Conservation (phyloP, 1,140 invertebrate genomes). For the Drosophila orena region DNA sequence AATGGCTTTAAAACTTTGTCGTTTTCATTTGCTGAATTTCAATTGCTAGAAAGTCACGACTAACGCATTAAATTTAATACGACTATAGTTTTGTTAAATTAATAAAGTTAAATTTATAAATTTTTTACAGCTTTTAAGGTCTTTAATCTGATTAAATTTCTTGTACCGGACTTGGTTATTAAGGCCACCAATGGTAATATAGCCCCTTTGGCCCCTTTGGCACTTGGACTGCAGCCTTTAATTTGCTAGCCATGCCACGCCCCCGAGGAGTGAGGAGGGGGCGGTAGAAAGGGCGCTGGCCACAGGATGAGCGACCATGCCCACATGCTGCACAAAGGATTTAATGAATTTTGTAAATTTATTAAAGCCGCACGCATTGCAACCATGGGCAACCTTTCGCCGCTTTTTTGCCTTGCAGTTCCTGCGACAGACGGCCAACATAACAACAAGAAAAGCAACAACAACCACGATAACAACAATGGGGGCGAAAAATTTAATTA, state of each 20-base stretch:
- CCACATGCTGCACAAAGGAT: conserved; percentile 58
- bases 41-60: neutral
- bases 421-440: conserved; percentile 25
- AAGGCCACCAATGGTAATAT: conserved; percentile 44
- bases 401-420: conserved; percentile 28
- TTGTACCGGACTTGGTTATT: conserved; percentile 22
- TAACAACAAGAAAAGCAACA: conserved; percentile 5
- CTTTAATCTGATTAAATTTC: conserved; percentile 17
- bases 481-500: conserved; percentile 74
- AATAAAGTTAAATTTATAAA: too few relatives aligned
- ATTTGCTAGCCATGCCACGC: conserved; percentile 32
- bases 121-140: neutral
- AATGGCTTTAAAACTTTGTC: too few relatives aligned
- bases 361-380: conserved; percentile 70
- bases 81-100: too few relatives aligned
- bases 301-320: conserved; percentile 12
- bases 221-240: conserved; percentile 33
- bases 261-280: neutral
- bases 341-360: conserved; percentile 76
- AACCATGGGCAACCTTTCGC: conserved; percentile 31
- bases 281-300: neutral
- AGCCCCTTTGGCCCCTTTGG: conserved; percentile 21
- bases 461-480: conserved; percentile 14
- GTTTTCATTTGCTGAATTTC: too few relatives aligned
- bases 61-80: too few relatives aligned